Conservation (phyloP, 1,140 invertebrate genomes). For the Drosophila bocki region DNA sequence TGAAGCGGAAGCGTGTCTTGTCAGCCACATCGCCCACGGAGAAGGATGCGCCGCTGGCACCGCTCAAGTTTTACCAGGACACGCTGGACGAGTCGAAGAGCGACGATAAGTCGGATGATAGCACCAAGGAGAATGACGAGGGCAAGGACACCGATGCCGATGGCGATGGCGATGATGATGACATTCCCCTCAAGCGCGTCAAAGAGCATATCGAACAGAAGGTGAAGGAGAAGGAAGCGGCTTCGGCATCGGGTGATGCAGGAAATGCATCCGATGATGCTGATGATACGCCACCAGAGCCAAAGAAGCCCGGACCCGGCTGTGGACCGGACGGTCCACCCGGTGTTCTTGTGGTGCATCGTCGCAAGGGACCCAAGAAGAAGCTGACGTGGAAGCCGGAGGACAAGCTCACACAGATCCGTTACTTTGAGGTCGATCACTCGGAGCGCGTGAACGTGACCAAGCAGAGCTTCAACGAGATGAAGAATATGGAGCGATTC, state of each 20-base stretch:
- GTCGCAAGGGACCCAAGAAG: slow-evolving; percentile 91
- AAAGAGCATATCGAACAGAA: slow-evolving; percentile 82
- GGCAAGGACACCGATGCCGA: slow-evolving; percentile 64
- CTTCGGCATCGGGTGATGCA: slow-evolving; percentile 27
- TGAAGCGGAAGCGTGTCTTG: slow-evolving; percentile 91
- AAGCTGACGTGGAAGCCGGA: slow-evolving; percentile 93
- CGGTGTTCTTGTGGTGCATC: slow-evolving; percentile 76
- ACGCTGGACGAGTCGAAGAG: slow-evolving; percentile 90
- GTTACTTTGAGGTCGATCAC: slow-evolving; percentile 97
- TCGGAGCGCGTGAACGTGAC: slow-evolving; percentile 97
- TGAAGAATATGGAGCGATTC: slow-evolving; percentile 95
- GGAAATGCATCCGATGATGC: slow-evolving; percentile 61
- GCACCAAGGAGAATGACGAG: slow-evolving; percentile 84
- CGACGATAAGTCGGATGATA: slow-evolving; percentile 86
- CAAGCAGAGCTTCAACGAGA: slow-evolving; percentile 93
- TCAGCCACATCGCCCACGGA: slow-evolving; percentile 88
- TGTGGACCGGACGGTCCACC: slow-evolving; percentile 83
- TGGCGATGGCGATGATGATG: slow-evolving; percentile 66
- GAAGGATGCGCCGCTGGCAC: slow-evolving; percentile 86
- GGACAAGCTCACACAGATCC: slow-evolving; percentile 91
- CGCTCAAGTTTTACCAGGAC: slow-evolving; percentile 96
- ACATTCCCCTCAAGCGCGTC: slow-evolving; percentile 82
- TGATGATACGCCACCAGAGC: slow-evolving; percentile 51
- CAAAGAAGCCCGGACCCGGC: slow-evolving; percentile 77
- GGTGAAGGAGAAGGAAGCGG: slow-evolving; percentile 66